A percentile compares a stretch with the other conserved stretches of the same genome.
Evolutionary conservation across 2,888 invertebrate genomes (phyloP).

Genomic region (Zhengitettix transpicula): DNA sequence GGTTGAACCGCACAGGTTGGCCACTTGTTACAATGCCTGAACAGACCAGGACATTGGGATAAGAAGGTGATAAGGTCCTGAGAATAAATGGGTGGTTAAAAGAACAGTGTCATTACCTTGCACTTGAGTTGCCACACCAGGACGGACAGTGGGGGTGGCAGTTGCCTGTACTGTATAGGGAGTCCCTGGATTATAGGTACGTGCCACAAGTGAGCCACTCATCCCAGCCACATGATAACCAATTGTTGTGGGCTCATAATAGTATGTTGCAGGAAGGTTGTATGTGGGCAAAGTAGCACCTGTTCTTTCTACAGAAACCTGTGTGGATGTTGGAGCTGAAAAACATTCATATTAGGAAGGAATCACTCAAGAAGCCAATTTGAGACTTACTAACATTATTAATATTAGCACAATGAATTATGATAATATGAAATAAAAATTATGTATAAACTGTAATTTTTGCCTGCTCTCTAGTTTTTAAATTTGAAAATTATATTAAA

Average conservation of each 20-base stretch:
- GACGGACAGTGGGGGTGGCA: constrained; percentile 4
- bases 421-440: no score
- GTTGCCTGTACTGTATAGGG: constrained; percentile 9
- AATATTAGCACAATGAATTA: no score
- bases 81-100: background rate
- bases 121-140: constrained; percentile 10
- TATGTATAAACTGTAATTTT: no score
- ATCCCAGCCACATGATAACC: constrained; percentile 11
- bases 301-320: constrained; percentile 7
- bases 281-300: constrained; percentile 10
- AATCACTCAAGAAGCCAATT: no score
- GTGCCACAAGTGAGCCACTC: constrained; percentile 8
- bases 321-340: constrained; percentile 7
- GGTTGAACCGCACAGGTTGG: constrained; percentile 13
- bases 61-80: background rate
- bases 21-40: constrained; percentile 12
- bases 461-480: no score
- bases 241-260: constrained; percentile 8
- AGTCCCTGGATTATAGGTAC: constrained; percentile 6
- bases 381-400: no score
- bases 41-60: background rate
- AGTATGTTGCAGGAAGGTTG: constrained; percentile 8
- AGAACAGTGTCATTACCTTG: constrained; percentile 7
- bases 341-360: background rate
- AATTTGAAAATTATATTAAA: no score